A percentile compares a stretch with the other conserved stretches of the same genome.
Conservation (phyloP, 2,113 vertebrate species). For the Cygnus buccinator region DNA sequence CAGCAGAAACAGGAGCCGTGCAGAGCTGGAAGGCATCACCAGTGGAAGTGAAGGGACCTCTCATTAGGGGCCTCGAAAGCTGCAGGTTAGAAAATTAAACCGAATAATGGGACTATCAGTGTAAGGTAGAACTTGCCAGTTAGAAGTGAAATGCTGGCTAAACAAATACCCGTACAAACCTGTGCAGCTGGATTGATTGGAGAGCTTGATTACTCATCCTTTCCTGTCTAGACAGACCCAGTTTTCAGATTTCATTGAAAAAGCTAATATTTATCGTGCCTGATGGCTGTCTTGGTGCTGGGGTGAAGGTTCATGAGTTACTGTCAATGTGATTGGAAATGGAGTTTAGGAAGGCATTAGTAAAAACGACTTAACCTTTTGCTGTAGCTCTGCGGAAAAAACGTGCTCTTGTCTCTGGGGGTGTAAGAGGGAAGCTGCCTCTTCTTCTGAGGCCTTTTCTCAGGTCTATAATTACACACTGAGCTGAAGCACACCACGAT, state of each 20-base stretch:
- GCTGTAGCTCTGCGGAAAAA: neutral
- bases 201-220: conserved; percentile 57
- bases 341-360: neutral
- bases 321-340: neutral
- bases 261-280: conserved; percentile 31
- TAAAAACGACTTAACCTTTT: neutral
- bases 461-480: neutral
- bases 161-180: conserved; percentile 27
- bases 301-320: neutral
- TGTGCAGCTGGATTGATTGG: conserved; percentile 37
- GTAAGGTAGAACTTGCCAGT: neutral
- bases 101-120: neutral
- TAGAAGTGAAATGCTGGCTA: conserved; percentile 29
- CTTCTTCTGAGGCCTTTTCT: neutral
- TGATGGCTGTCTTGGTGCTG: conserved; percentile 6
- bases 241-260: conserved; percentile 4
- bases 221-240: conserved; percentile 71
- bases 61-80: neutral
- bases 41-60: neutral
- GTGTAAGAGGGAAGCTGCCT: neutral
- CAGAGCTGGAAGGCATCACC: neutral
- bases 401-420: neutral
- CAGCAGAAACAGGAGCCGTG: neutral
- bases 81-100: neutral
- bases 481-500: neutral